phyloP scores from a whole-genome alignment of 2,888 invertebrate genomes.

The Ypsolopha sequella region DNA sequence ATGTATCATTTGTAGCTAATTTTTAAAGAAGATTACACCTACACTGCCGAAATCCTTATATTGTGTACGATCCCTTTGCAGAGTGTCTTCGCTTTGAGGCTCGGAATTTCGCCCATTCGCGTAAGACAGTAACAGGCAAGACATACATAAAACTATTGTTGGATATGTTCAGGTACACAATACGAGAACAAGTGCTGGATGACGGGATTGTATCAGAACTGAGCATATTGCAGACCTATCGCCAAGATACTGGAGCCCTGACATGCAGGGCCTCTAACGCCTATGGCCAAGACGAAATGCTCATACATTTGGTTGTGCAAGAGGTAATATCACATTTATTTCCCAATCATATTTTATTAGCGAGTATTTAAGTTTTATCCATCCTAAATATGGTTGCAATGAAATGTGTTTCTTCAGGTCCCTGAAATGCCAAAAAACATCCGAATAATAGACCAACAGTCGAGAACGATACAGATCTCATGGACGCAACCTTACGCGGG shows the following conservation, averaged over 20 bases:
- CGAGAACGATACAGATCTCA: slow-evolving; percentile 85
- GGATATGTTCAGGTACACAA: slow-evolving; percentile 69
- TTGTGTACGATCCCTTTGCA: no score
- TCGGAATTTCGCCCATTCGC: no score
- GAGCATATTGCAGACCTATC: slow-evolving; percentile 84
- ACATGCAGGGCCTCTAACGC: slow-evolving; percentile 90
- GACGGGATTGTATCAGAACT: slow-evolving; percentile 89
- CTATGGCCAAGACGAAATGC: slow-evolving; percentile 92
- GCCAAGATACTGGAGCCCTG: slow-evolving; percentile 91
- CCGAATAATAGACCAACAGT: slow-evolving; percentile 86
- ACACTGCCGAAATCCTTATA: no score
- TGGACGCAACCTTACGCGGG: slow-evolving; percentile 93
- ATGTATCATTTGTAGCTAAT: no score
- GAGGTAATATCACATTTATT: slow-evolving; percentile 62
- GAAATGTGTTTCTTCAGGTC: slow-evolving; percentile 69
- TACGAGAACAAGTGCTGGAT: slow-evolving; percentile 81
- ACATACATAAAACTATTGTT: not conserved
- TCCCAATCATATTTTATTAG: no score
- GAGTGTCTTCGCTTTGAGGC: no score
- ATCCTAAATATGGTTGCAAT: not conserved
- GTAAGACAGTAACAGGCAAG: not conserved
- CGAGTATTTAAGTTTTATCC: no score
- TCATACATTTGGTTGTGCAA: slow-evolving; percentile 90
- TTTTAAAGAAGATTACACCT: no score
- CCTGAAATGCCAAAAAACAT: slow-evolving; percentile 92